Conservation (phyloP, 2,888 invertebrate genomes). For the Cryptocephalus primarius region DNA sequence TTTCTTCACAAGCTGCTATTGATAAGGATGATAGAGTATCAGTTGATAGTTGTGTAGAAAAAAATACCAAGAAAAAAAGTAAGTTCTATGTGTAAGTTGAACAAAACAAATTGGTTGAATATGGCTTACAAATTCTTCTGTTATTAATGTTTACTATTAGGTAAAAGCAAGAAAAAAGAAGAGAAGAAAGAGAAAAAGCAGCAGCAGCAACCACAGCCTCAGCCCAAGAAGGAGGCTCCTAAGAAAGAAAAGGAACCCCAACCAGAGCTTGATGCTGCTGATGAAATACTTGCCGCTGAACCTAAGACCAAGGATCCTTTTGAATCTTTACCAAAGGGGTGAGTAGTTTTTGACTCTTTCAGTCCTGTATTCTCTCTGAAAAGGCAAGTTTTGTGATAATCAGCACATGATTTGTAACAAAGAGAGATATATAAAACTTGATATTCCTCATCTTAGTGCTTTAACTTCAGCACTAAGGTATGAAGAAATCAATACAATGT, state of each 20-base stretch:
- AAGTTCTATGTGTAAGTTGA: conserved; percentile 11
- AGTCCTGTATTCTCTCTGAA: not conserved
- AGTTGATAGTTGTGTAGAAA: conserved; percentile 14
- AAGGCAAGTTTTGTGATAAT: conserved; percentile 3
- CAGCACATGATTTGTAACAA: conserved; percentile 4
- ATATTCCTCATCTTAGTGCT: conserved; percentile 3
- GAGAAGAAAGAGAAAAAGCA: conserved; percentile 34
- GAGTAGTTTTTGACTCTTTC: conserved; percentile 11
- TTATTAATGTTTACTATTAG: conserved; percentile 10
- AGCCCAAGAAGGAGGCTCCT: conserved; percentile 41
- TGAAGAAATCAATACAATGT: conserved; percentile 2
- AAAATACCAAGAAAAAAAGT: conserved; percentile 27
- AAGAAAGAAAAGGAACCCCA: conserved; percentile 39
- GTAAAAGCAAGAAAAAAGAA: conserved; percentile 26
- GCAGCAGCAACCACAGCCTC: conserved; percentile 37
- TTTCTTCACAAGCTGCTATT: conserved; percentile 23
- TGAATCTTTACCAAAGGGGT: conserved; percentile 80
- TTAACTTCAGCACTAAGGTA: not conserved
- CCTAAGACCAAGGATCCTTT: conserved; percentile 88
- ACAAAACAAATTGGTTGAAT: not conserved
- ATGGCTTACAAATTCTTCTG: not conserved
- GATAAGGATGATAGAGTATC: conserved; percentile 11
- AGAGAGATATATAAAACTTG: conserved; percentile 4
- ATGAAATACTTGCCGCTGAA: conserved; percentile 58
- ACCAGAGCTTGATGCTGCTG: conserved; percentile 57